phyloP scores from a whole-genome alignment of 2,888 invertebrate species.

The Euplexia lucipara region DNA sequence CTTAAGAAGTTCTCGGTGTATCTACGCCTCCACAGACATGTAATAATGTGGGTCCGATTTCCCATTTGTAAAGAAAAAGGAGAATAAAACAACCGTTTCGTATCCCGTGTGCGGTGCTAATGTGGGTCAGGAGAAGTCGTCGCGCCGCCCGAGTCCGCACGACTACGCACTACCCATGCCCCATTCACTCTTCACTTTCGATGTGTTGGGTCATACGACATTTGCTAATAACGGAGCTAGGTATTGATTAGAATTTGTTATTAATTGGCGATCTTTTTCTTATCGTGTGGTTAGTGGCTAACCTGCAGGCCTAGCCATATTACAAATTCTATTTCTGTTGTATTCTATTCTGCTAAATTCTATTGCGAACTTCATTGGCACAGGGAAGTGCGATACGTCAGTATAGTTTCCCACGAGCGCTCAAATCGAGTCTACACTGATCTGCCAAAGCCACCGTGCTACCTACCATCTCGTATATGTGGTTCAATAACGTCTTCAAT shows the following conservation, averaged over 20 bases:
- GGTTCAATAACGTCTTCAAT: slow-evolving; percentile 22
- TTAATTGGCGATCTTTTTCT: too few species aligned
- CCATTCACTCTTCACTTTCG: slow-evolving; percentile 15
- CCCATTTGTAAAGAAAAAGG: slow-evolving; percentile 79
- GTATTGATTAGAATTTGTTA: neutral
- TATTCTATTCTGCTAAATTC: too few species aligned
- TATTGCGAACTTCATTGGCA: too few species aligned
- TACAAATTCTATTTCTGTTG: too few species aligned
- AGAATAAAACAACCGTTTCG: slow-evolving; percentile 73
- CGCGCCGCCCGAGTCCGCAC: slow-evolving; percentile 27
- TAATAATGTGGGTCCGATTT: slow-evolving; percentile 79
- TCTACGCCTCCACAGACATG: slow-evolving; percentile 61
- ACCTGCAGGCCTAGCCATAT: too few species aligned
- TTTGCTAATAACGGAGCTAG: slow-evolving; percentile 20
- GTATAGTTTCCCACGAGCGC: slow-evolving; percentile 2
- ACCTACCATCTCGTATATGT: slow-evolving; percentile 13
- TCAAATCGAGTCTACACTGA: slow-evolving; percentile 33
- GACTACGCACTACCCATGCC: slow-evolving; percentile 43
- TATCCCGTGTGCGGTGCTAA: slow-evolving; percentile 73
- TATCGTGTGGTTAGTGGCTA: too few species aligned
- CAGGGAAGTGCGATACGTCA: neutral
- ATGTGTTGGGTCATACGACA: slow-evolving; percentile 60
- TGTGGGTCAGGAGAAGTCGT: slow-evolving; percentile 63
- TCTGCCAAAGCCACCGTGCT: neutral
- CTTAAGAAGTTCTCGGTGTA: slow-evolving; percentile 52